Conservation (phyloP, 2,113 vertebrate species). For the Pardalotus punctatus region DNA sequence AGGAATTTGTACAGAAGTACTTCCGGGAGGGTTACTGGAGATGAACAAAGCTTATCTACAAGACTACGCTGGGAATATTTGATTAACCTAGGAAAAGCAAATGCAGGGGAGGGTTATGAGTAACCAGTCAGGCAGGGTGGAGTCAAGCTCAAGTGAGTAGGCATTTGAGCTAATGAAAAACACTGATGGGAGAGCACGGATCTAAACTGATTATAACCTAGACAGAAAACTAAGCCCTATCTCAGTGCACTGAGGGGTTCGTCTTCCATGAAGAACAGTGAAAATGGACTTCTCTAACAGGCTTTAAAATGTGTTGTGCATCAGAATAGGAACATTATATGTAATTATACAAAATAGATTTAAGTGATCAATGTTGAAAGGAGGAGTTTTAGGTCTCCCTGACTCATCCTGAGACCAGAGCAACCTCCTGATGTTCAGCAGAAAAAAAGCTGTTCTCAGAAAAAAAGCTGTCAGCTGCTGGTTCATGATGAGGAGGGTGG, state of each 20-base stretch:
- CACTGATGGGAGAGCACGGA: background rate
- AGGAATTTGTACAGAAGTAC: background rate
- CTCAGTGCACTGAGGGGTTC: background rate
- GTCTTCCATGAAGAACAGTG: background rate
- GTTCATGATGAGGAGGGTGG: background rate
- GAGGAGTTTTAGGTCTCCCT: background rate
- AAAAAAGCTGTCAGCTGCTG: background rate
- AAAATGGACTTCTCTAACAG: background rate
- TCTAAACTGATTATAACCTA: background rate
- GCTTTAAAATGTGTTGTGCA: background rate
- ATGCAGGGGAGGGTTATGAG: background rate
- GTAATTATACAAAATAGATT: background rate
- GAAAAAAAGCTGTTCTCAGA: background rate
- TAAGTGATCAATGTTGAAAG: background rate
- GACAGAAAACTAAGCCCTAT: background rate
- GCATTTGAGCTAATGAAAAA: background rate
- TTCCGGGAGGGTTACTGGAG: background rate
- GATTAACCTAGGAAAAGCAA: background rate
- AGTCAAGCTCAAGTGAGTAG: background rate
- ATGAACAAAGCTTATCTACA: background rate
- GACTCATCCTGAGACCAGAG: background rate
- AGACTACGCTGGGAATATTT: background rate
- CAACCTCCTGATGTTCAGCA: background rate
- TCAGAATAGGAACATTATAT: background rate
- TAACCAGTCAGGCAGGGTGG: background rate